Evolutionary conservation across 1,140 invertebrate species (phyloP).

Genomic region (Druon quercuslanigerum): DNA sequence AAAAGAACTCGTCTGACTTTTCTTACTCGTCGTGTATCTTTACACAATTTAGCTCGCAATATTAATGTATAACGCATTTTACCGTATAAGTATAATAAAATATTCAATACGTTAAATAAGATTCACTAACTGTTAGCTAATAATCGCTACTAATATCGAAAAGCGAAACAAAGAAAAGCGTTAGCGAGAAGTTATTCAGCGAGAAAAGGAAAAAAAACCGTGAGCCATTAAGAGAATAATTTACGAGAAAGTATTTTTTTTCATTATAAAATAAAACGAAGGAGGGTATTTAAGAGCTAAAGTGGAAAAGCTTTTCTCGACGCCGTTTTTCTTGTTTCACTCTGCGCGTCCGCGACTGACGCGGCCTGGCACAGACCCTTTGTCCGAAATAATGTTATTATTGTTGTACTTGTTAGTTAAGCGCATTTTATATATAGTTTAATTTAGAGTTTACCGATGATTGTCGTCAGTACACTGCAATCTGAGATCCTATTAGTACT

Average conservation of each 20-base stretch:
- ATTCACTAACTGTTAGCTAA: slow-evolving; percentile 32
- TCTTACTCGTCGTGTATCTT: slow-evolving; percentile 46
- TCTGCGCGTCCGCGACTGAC: slow-evolving; percentile 36
- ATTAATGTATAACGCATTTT: slow-evolving; percentile 33
- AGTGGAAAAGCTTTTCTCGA: slow-evolving; percentile 31
- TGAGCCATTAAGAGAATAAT: neutral
- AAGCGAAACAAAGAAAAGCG: neutral
- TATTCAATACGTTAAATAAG: slow-evolving; percentile 37
- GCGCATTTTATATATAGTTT: slow-evolving; percentile 56
- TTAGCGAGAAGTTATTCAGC: neutral
- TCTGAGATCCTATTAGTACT: slow-evolving; percentile 25
- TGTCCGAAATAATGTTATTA: slow-evolving; percentile 50
- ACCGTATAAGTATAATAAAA: slow-evolving; percentile 37
- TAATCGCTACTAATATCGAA: slow-evolving; percentile 29
- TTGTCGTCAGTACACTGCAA: slow-evolving; percentile 40
- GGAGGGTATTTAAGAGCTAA: neutral
- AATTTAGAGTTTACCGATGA: slow-evolving; percentile 57
- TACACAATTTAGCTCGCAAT: slow-evolving; percentile 42
- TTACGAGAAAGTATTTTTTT: neutral
- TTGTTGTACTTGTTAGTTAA: slow-evolving; percentile 54
- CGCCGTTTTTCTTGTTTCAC: slow-evolving; percentile 33
- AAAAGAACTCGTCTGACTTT: slow-evolving; percentile 40
- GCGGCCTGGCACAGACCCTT: slow-evolving; percentile 29
- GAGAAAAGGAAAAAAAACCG: neutral
- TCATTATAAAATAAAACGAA: slow-evolving; percentile 21